Evolutionary conservation across 2,888 invertebrate genomes (phyloP).

Genomic region (Tethea ocularis): DNA sequence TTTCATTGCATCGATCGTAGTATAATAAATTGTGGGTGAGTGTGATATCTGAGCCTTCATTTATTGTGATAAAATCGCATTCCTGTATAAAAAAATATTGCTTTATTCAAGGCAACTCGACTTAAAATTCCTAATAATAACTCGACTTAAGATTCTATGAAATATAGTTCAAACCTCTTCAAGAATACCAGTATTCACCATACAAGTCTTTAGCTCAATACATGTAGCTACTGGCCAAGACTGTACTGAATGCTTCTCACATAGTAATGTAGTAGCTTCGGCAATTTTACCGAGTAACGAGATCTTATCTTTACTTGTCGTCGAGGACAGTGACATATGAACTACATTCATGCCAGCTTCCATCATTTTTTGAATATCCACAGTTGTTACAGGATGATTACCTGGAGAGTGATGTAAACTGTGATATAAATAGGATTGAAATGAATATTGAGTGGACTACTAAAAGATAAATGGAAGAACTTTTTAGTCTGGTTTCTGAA

Average conservation of each 20-base stretch:
- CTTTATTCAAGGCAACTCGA: too few relatives aligned
- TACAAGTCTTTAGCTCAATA: slow-evolving; percentile 92
- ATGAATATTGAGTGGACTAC: background rate
- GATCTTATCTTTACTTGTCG: slow-evolving; percentile 50
- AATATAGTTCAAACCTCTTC: slow-evolving; percentile 33
- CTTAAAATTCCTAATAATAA: too few relatives aligned
- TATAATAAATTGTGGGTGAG: slow-evolving; percentile 36
- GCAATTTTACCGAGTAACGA: slow-evolving; percentile 58
- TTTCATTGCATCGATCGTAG: slow-evolving; percentile 45
- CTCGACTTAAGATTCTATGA: too few relatives aligned
- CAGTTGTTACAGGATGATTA: slow-evolving; percentile 43
- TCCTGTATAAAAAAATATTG: slow-evolving; percentile 28
- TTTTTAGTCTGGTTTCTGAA: too few relatives aligned
- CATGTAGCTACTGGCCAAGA: slow-evolving; percentile 90
- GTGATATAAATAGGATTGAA: background rate
- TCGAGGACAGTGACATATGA: slow-evolving; percentile 54
- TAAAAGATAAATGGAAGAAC: too few relatives aligned
- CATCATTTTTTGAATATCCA: slow-evolving; percentile 75
- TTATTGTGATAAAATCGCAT: slow-evolving; percentile 20
- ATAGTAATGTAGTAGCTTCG: slow-evolving; percentile 72
- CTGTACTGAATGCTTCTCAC: slow-evolving; percentile 77
- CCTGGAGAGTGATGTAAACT: slow-evolving; percentile 28
- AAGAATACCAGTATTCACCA: slow-evolving; percentile 87
- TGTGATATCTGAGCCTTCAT: slow-evolving; percentile 31
- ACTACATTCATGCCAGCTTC: slow-evolving; percentile 76